A percentile compares a stretch with the other conserved stretches of the same genome.
Evolutionary conservation across 2,888 invertebrate genomes (phyloP).

Genomic region (Drosophila infuscata): DNA sequence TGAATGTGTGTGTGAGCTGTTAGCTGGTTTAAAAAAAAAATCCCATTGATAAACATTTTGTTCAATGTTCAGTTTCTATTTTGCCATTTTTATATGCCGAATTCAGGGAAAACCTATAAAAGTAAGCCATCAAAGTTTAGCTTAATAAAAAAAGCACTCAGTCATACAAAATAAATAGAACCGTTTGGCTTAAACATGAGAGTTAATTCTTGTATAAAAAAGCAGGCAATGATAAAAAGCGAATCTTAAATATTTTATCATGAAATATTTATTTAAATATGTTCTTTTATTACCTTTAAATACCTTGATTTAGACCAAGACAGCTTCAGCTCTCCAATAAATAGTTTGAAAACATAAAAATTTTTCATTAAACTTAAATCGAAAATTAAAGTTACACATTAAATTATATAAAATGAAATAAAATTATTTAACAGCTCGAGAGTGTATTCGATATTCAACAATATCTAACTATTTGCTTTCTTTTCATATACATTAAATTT

Average conservation of each 20-base stretch:
- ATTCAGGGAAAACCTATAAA: not conserved
- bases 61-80: not conserved
- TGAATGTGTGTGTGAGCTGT: not conserved
- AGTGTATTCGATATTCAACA: not conserved
- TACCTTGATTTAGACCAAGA: not conserved
- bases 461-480: not conserved
- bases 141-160: not conserved
- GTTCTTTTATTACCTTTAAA: not conserved
- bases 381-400: not conserved
- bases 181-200: not conserved
- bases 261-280: not conserved
- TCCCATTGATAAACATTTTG: not conserved
- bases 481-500: not conserved
- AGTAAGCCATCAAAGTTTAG: not conserved
- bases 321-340: no score
- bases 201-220: not conserved
- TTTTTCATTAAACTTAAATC: no score
- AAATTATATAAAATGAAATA: not conserved
- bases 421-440: not conserved
- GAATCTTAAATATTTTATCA: not conserved
- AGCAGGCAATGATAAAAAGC: not conserved
- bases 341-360: no score
- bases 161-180: not conserved
- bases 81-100: no score
- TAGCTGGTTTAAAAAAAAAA: not conserved